These are phyloP conservation scores for Lysandra coridon DNA, from an alignment of 2,888 invertebrate species.

Conservation along the genomic window DNA sequence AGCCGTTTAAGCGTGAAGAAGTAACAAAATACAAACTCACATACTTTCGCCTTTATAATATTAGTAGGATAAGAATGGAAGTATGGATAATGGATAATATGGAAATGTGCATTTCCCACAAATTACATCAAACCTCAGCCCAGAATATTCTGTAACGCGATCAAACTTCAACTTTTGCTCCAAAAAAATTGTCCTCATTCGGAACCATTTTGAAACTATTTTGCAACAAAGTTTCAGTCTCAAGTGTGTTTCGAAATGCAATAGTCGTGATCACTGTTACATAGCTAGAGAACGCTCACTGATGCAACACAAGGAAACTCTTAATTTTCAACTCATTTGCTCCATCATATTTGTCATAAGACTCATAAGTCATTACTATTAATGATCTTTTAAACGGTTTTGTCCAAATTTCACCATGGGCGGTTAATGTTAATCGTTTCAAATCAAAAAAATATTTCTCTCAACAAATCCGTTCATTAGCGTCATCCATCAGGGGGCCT, in stretches of 20 bases:
- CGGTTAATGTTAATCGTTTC: background rate
- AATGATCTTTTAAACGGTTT: background rate
- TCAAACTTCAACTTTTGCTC: background rate
- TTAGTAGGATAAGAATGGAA: too few relatives aligned
- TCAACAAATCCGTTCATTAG: too few relatives aligned
- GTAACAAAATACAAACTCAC: too few relatives aligned
- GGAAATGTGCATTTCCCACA: too few relatives aligned
- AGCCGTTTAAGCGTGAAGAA: too few relatives aligned
- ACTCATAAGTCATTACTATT: background rate
- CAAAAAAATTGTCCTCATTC: background rate
- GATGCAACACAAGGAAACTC: slow-evolving; percentile 29
- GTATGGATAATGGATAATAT: too few relatives aligned
- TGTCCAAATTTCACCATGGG: background rate
- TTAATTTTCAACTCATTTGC: slow-evolving; percentile 25
- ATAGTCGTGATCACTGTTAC: slow-evolving; percentile 27
- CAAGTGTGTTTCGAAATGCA: slow-evolving; percentile 18
- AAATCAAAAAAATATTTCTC: too few relatives aligned
- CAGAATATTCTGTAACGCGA: background rate
- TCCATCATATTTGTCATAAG: background rate
- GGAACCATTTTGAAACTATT: background rate
- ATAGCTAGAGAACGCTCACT: slow-evolving; percentile 23
- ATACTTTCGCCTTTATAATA: too few relatives aligned
- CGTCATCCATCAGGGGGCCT: too few relatives aligned
- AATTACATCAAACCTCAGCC: too few relatives aligned
- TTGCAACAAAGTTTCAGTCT: slow-evolving; percentile 19